These are phyloP conservation scores for Ditylenchus dipsaci DNA, from an alignment of 1,140 invertebrate species.

Conservation along the genomic window DNA sequence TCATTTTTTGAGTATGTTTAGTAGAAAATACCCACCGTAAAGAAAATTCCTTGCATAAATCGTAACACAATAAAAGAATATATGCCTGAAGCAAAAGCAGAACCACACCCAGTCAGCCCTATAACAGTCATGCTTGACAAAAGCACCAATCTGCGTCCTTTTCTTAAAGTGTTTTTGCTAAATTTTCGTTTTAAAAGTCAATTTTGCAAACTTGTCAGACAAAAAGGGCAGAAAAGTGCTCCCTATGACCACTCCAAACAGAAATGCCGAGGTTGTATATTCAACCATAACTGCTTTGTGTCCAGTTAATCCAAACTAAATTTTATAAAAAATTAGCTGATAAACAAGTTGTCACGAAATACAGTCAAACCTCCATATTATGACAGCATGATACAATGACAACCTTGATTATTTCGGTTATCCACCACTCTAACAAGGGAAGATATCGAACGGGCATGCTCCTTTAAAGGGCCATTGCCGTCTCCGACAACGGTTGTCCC, in stretches of 20 bases:
- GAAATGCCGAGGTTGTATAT: conserved; percentile 21
- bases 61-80: conserved; percentile 29
- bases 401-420: too few relatives aligned
- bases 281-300: conserved; percentile 6
- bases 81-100: conserved; percentile 19
- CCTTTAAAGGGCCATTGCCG: too few relatives aligned
- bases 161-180: conserved; percentile 16
- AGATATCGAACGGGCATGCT: too few relatives aligned
- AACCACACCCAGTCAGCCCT: conserved; percentile 19
- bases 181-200: not conserved
- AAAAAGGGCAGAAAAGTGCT: conserved; percentile 1
- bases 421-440: too few relatives aligned
- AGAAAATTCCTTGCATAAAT: conserved; percentile 42
- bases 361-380: not conserved
- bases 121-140: conserved; percentile 23
- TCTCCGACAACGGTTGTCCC: too few relatives aligned
- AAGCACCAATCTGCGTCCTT: conserved; percentile 27
- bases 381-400: not conserved
- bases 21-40: conserved; percentile 22
- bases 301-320: conserved; percentile 23
- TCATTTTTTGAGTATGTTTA: conserved; percentile 6
- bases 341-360: not conserved
- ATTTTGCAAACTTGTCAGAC: conserved; percentile 10
- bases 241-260: conserved; percentile 29
- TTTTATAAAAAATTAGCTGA: conserved; percentile 11